A percentile compares a stretch with the other conserved stretches of the same genome.
Evolutionary conservation across 2,888 invertebrate genomes (phyloP).

Genomic region (Azorinus chamasolen): DNA sequence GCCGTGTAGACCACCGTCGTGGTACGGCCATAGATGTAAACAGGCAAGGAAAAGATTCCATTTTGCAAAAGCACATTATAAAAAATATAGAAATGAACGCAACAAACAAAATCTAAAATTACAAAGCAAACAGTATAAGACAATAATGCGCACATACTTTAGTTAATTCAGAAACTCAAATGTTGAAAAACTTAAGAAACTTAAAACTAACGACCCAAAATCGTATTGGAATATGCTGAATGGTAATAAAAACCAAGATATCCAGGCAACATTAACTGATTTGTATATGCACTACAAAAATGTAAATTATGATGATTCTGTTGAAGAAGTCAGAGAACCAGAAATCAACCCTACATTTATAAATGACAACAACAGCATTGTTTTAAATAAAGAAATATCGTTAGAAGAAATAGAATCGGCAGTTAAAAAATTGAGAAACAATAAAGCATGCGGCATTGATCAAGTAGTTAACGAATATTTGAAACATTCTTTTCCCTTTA

Average conservation of each 20-base stretch:
- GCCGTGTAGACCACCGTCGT: neutral
- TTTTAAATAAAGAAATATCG: neutral
- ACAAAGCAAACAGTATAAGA: slow-evolving; percentile 2
- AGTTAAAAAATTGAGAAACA: slow-evolving; percentile 8
- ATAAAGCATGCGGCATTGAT: slow-evolving; percentile 2
- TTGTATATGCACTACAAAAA: neutral
- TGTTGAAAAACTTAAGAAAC: neutral
- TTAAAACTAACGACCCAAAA: neutral
- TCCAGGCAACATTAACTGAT: neutral
- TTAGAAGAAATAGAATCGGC: slow-evolving; percentile 2
- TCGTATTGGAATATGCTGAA: neutral
- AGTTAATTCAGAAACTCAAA: neutral
- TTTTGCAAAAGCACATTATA: neutral
- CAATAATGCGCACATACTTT: neutral
- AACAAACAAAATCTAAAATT: neutral
- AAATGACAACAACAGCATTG: neutral
- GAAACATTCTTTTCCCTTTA: neutral
- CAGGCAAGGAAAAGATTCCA: slow-evolving; percentile 7
- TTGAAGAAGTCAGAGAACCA: neutral
- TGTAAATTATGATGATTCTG: neutral
- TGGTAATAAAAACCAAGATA: neutral
- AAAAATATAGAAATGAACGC: neutral
- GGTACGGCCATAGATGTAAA: neutral
- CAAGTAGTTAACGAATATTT: slow-evolving; percentile 18
- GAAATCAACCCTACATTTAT: neutral